A percentile compares a stretch with the other conserved stretches of the same genome.
These are phyloP conservation scores for Pyrgilauda ruficollis DNA, from an alignment of 2,113 vertebrate genomes.

Conservation along the genomic window DNA sequence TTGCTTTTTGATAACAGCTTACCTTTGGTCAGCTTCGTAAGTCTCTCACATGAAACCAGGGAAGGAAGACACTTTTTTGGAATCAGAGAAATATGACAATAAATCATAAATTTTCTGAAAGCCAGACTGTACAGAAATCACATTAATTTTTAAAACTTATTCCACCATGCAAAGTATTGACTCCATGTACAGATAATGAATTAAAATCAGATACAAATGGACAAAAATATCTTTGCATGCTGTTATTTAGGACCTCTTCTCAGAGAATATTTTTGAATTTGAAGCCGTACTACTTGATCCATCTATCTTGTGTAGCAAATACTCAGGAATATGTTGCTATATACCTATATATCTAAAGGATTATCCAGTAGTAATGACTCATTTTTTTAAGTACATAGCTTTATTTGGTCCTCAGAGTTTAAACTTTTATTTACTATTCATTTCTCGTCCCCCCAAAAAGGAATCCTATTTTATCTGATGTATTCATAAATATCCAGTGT, in stretches of 20 bases:
- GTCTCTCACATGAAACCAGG: not conserved
- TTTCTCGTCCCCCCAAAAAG: fast-evolving
- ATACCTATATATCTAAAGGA: not conserved
- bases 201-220: not conserved
- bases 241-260: not conserved
- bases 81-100: not conserved
- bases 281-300: not conserved
- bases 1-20: not conserved
- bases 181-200: not conserved
- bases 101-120: not conserved
- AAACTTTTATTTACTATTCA: not conserved
- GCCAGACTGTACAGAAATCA: not conserved
- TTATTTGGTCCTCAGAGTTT: not conserved
- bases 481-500: not conserved
- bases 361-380: not conserved
- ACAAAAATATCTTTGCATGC: not conserved
- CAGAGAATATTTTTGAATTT: not conserved
- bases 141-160: not conserved
- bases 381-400: not conserved
- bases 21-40: not conserved
- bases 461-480: not conserved
- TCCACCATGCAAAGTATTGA: not conserved
- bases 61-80: not conserved
- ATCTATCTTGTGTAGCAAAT: not conserved
- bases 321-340: not conserved